Percentiles rank a stretch among this genome's conserved stretches.
phyloP scores from a whole-genome alignment of 2,113 vertebrate genomes.

The Lathamus discolor region DNA sequence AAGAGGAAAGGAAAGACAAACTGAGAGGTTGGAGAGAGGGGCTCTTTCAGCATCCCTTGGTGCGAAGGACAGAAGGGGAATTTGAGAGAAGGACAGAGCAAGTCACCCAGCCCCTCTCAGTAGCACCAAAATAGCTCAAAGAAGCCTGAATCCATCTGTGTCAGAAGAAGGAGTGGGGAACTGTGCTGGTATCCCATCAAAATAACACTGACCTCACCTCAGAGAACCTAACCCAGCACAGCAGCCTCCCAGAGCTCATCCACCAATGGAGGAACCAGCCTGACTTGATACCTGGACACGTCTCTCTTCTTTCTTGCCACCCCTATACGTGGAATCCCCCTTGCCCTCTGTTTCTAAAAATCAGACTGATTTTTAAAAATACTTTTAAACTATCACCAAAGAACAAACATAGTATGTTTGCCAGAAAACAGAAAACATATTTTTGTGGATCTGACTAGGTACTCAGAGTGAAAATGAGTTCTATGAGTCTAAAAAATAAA shows the following conservation, averaged over 20 bases:
- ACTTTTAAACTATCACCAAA: background rate
- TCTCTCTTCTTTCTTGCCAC: background rate
- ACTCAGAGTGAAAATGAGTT: background rate
- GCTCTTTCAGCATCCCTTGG: background rate
- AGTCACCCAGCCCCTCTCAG: background rate
- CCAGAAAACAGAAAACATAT: background rate
- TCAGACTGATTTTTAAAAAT: background rate
- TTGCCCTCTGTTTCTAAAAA: background rate
- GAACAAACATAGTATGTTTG: background rate
- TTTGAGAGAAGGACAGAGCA: background rate
- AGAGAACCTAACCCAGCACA: background rate
- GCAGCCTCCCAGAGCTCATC: background rate
- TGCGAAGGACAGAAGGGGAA: background rate
- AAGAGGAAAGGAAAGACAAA: background rate
- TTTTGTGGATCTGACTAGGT: background rate
- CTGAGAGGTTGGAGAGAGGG: background rate
- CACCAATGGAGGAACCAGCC: background rate
- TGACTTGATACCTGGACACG: background rate
- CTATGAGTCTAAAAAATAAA: background rate
- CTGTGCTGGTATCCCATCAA: background rate
- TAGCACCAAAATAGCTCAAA: background rate
- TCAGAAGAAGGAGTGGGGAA: background rate
- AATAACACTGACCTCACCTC: background rate
- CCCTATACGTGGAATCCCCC: accelerated
- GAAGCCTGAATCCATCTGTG: background rate